Base-by-base conservation (phyloP, 2,888 invertebrate genomes). In the Hyppa rectilinea region DNA sequence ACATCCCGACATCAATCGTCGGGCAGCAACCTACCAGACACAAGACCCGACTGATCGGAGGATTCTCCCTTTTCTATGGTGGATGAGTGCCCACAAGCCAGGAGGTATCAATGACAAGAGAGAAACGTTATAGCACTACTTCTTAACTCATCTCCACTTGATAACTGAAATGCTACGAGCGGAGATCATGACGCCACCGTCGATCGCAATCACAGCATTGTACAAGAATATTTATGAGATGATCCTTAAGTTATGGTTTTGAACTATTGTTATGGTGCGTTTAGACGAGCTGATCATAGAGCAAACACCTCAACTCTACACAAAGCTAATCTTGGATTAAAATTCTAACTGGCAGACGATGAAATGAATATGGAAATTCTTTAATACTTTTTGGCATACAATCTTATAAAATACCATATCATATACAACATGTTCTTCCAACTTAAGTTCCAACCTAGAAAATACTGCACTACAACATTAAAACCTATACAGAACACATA, bases 181-280 rank as follows among this genome's bases (percentile, higher is more conserved):
- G 49, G 71, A 70, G 71, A 53, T 59, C 67, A 82, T 83, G 82
- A 82, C 85, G 77, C 80, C 82, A 83, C 38, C 47, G 68, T 68
- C 56, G 82, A 76, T 84, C 64, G 82, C 76, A 71, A 80, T 82
- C 77, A 76, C 55, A 55, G 71, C 58, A 60, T 63, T 66, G 71
- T 80, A 84, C 70, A 69, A 79, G 43, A 50, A 64, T 69, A 84
- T 82, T 82, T 84, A 84, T 76, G 72, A 73, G 75, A 68, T 71
- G 79, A 70, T 75, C 66, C 55, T 55, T 56, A 49, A 60, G 53
- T 74, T 66, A 70, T 63, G 58, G 59, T 47, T 72, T 60, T 62
- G 61, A 78, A 69, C 70, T 56, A 62, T 80, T 40, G 55, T 81
- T 52, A 66, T 62, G 52, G 71, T 5, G 53, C 29, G 59, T 75